phyloP scores from a whole-genome alignment of 2,888 invertebrate species.

The Drosophila mimica region DNA sequence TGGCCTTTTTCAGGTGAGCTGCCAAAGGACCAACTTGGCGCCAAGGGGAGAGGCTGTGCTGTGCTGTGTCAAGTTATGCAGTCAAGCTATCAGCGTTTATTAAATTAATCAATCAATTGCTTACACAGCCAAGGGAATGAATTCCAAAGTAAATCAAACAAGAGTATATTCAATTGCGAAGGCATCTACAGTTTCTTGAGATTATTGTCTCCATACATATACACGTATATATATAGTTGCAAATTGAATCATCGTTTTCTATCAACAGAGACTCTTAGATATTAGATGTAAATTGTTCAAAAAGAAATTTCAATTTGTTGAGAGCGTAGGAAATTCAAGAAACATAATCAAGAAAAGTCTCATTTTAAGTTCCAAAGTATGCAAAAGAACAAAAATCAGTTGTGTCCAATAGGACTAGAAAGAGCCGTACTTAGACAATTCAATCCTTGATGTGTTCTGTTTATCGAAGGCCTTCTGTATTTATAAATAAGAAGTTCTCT shows the following conservation, averaged over 20 bases:
- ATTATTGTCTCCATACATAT: neutral
- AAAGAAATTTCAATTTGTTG: constrained; percentile 4
- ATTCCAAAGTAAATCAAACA: constrained; percentile 40
- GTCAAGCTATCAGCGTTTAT: constrained; percentile 60
- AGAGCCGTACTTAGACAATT: neutral
- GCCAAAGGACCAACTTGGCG: constrained; percentile 31
- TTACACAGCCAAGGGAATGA: constrained; percentile 47
- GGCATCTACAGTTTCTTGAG: constrained; percentile 8
- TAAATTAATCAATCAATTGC: constrained; percentile 75
- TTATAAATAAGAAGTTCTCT: neutral
- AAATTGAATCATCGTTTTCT: constrained; percentile 23
- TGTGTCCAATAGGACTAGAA: neutral
- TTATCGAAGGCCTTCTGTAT: neutral
- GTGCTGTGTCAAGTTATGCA: constrained; percentile 28
- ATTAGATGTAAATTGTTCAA: neutral
- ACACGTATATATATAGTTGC: constrained; percentile 2
- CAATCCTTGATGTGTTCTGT: neutral
- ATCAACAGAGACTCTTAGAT: neutral
- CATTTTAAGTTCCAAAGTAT: neutral
- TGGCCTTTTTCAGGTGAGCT: constrained; percentile 30
- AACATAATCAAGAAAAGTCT: neutral
- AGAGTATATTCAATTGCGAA: constrained; percentile 39
- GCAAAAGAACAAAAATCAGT: neutral
- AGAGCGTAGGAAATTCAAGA: neutral
- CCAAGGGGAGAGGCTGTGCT: neutral